A percentile compares a stretch with the other conserved stretches of the same genome.
Evolutionary conservation across 2,797 vertebrate genomes (phyloP).

Genomic region (Artibeus lituratus): DNA sequence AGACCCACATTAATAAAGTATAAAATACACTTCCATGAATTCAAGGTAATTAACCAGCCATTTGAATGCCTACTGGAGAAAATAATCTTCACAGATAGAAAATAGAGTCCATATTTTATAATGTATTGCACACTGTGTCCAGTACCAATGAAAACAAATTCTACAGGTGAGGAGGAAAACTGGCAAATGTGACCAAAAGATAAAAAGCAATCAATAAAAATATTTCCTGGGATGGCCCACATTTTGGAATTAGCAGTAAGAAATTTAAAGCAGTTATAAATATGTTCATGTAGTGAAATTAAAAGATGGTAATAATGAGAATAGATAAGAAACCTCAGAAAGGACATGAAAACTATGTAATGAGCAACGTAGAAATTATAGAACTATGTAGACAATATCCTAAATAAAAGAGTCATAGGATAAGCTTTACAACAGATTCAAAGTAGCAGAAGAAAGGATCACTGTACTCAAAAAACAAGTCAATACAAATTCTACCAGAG

Average conservation of each 20-base stretch:
- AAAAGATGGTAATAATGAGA: background rate
- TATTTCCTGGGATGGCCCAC: background rate
- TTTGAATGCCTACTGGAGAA: background rate
- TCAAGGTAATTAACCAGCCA: background rate
- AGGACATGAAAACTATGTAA: background rate
- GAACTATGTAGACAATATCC: background rate
- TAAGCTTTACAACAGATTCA: background rate
- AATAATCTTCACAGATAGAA: background rate
- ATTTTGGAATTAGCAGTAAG: background rate
- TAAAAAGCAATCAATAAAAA: background rate
- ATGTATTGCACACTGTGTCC: too few relatives aligned
- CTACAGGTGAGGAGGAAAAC: background rate
- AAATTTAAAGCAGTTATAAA: slow-evolving; percentile 1
- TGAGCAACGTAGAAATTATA: background rate
- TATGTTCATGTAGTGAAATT: background rate
- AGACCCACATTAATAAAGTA: background rate
- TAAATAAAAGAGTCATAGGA: background rate
- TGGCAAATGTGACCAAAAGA: background rate
- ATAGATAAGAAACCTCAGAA: background rate
- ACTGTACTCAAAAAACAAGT: background rate
- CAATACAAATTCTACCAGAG: background rate
- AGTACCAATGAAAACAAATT: background rate
- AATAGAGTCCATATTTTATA: background rate
- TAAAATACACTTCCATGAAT: background rate
- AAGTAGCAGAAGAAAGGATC: background rate